Evolutionary conservation across 2,113 vertebrate genomes (phyloP).

Genomic region (Gallinago undulata): DNA sequence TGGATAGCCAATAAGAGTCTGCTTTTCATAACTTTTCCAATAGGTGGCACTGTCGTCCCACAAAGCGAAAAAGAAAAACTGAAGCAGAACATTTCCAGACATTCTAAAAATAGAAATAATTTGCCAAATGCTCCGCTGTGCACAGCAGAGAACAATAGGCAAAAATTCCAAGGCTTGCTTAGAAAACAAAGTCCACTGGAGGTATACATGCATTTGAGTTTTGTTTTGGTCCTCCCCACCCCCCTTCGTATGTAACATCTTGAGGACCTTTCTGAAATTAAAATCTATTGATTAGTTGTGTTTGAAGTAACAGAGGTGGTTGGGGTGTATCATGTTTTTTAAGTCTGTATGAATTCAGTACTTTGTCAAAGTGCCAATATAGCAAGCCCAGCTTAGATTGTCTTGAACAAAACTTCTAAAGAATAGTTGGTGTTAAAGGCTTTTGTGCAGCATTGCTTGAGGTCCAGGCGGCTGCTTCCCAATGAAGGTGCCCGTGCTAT

Average conservation of each 20-base stretch:
- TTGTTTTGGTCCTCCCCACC: background rate
- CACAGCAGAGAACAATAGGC: conserved; percentile 9
- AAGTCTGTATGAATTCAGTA: background rate
- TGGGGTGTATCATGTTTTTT: background rate
- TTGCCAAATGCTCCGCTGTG: background rate
- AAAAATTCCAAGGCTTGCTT: background rate
- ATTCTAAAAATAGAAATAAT: conserved; percentile 50
- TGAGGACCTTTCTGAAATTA: background rate
- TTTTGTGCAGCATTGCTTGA: background rate
- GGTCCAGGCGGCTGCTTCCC: background rate
- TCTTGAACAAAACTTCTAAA: background rate
- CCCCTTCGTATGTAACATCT: background rate
- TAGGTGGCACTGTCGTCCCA: conserved; percentile 58
- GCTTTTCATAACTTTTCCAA: background rate
- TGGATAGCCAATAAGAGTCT: background rate
- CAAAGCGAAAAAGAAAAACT: background rate
- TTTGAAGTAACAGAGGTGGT: background rate
- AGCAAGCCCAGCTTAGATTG: background rate
- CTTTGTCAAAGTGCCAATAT: background rate
- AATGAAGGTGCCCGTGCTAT: background rate
- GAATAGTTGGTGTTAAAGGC: background rate
- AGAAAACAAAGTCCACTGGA: background rate
- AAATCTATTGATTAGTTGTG: background rate
- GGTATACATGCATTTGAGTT: background rate
- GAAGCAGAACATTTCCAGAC: background rate